Evolutionary conservation across 2,888 invertebrate genomes (phyloP).

Genomic region (Agriopis marginaria): DNA sequence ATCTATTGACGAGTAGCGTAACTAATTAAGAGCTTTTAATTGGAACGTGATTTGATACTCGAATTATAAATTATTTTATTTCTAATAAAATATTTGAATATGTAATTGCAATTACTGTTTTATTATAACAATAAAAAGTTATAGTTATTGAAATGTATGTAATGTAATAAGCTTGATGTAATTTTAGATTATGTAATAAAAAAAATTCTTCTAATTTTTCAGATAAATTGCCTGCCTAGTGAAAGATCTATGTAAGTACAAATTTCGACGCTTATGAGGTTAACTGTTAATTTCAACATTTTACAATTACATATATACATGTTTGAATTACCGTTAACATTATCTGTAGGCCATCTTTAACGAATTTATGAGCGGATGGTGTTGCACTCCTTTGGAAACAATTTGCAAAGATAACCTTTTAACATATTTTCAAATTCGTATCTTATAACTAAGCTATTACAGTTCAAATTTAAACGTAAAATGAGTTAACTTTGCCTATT

Average conservation of each 20-base stretch:
- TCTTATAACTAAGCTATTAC: slow-evolving; percentile 17
- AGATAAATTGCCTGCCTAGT: slow-evolving; percentile 25
- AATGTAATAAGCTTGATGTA: background rate
- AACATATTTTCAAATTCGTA: slow-evolving; percentile 4
- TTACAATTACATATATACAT: slow-evolving; percentile 49
- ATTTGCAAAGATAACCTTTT: slow-evolving; percentile 42
- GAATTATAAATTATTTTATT: background rate
- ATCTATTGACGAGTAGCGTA: slow-evolving; percentile 59
- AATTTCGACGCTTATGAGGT: slow-evolving; percentile 26
- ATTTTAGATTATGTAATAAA: background rate
- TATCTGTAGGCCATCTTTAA: slow-evolving; percentile 70
- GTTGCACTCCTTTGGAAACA: slow-evolving; percentile 55
- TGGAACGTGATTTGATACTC: background rate
- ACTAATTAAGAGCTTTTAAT: slow-evolving; percentile 34
- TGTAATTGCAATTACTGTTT: background rate
- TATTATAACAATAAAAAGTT: background rate
- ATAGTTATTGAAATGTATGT: too few relatives aligned
- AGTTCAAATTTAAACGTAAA: slow-evolving; percentile 25
- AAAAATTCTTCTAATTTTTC: slow-evolving; percentile 32
- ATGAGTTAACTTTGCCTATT: slow-evolving; percentile 18
- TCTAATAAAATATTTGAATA: background rate
- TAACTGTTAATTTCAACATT: slow-evolving; percentile 48
- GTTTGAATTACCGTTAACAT: slow-evolving; percentile 53
- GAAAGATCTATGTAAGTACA: slow-evolving; percentile 52
- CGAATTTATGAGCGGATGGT: slow-evolving; percentile 58